Percentiles rank a stretch among this genome's conserved stretches.
phyloP scores from a whole-genome alignment of 1,140 invertebrate species.

The Mya arenaria region DNA sequence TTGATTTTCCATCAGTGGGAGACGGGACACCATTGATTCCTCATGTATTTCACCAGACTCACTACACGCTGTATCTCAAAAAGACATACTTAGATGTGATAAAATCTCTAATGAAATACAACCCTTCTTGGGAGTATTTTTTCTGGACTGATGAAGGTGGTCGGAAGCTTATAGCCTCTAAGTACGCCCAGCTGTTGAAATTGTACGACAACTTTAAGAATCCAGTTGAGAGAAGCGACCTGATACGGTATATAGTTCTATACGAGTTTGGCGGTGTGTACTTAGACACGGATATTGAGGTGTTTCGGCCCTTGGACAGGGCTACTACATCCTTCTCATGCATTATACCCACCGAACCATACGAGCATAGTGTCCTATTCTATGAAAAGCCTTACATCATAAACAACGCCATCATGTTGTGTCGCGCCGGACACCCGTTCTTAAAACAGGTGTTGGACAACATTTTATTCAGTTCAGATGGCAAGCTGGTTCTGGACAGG shows the following conservation, averaged over 20 bases:
- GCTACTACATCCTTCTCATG: slow-evolving; percentile 63
- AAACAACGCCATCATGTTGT: slow-evolving; percentile 73
- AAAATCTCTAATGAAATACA: slow-evolving; percentile 63
- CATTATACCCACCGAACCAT: slow-evolving; percentile 70
- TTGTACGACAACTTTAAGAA: slow-evolving; percentile 61
- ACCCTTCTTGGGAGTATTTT: slow-evolving; percentile 73
- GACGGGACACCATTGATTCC: slow-evolving; percentile 54
- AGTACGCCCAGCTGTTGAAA: slow-evolving; percentile 62
- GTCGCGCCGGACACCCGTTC: slow-evolving; percentile 69
- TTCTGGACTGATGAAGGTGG: slow-evolving; percentile 74
- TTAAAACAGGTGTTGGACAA: slow-evolving; percentile 63
- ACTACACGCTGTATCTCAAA: slow-evolving; percentile 48
- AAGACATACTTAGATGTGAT: slow-evolving; percentile 56
- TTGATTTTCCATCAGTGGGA: slow-evolving; percentile 55
- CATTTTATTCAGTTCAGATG: not conserved
- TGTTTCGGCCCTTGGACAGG: slow-evolving; percentile 62
- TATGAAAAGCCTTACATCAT: slow-evolving; percentile 61
- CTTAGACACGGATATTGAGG: slow-evolving; percentile 72
- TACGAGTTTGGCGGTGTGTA: slow-evolving; percentile 74
- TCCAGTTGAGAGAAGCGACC: slow-evolving; percentile 52
- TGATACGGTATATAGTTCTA: slow-evolving; percentile 73
- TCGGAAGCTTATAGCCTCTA: slow-evolving; percentile 58
- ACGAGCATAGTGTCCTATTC: slow-evolving; percentile 64
- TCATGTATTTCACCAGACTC: slow-evolving; percentile 74
- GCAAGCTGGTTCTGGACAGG: not conserved